phyloP scores from a whole-genome alignment of 1,140 invertebrate species.

The Zaprionus gabonicus region DNA sequence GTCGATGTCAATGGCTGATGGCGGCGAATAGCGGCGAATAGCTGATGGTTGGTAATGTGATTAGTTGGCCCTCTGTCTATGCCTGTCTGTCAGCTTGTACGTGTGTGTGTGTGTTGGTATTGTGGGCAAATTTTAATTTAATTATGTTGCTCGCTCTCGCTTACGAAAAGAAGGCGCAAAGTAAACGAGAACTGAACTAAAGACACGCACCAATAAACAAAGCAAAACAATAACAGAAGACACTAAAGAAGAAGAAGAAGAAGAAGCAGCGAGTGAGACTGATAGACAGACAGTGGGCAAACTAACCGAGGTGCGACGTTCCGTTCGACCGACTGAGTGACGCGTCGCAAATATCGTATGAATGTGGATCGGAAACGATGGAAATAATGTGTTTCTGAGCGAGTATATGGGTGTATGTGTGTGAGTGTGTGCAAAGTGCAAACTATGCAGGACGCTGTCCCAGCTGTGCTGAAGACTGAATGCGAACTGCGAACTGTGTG shows the following conservation, averaged over 20 bases:
- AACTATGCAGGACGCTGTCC: slow-evolving; percentile 21
- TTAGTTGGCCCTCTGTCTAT: slow-evolving; percentile 71
- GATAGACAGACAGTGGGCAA: slow-evolving; percentile 3
- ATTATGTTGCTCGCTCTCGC: slow-evolving; percentile 61
- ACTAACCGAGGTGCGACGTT: slow-evolving; percentile 22
- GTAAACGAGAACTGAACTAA: slow-evolving; percentile 54
- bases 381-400: neutral
- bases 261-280: slow-evolving; percentile 20
- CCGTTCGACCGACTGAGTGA: slow-evolving; percentile 18
- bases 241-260: neutral
- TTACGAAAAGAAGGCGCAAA: slow-evolving; percentile 68
- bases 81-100: slow-evolving; percentile 21
- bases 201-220: slow-evolving; percentile 79
- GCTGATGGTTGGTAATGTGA: slow-evolving; percentile 74
- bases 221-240: slow-evolving; percentile 68
- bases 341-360: slow-evolving; percentile 28
- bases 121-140: slow-evolving; percentile 78
- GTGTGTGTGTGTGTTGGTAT: slow-evolving; percentile 17
- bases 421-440: neutral
- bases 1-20: slow-evolving; percentile 31
- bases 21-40: slow-evolving; percentile 30
- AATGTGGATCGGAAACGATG: slow-evolving; percentile 20
- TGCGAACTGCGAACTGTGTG: slow-evolving; percentile 18
- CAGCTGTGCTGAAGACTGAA: neutral
- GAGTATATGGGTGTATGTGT: slow-evolving; percentile 3